phyloP scores from a whole-genome alignment of 2,888 invertebrate genomes.

The Arge pagana region DNA sequence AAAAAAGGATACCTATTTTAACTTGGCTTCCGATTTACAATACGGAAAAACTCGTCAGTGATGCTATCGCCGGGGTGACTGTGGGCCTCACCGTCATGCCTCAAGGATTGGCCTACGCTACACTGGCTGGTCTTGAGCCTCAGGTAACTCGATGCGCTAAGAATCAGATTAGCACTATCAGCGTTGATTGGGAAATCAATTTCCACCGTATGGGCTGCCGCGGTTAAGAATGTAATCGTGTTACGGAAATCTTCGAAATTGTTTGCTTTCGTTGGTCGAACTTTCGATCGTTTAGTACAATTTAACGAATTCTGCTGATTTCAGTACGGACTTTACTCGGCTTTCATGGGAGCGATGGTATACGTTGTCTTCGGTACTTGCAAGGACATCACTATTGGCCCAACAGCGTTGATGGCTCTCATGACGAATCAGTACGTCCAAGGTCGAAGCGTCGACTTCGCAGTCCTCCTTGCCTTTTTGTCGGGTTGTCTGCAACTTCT shows the following conservation, averaged over 20 bases:
- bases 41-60: constrained; percentile 76
- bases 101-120: constrained; percentile 90
- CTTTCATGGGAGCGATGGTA: constrained; percentile 91
- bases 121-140: constrained; percentile 83
- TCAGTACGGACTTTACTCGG: constrained; percentile 93
- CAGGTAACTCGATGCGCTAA: constrained; percentile 70
- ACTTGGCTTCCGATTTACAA: constrained; percentile 79
- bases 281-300: too few species aligned
- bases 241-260: too few species aligned
- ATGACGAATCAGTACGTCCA: constrained; percentile 83
- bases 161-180: too few species aligned
- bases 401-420: constrained; percentile 91
- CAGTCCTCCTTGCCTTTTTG: constrained; percentile 80
- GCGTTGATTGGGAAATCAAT: too few species aligned
- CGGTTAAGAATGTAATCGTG: too few species aligned
- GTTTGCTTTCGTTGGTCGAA: too few species aligned
- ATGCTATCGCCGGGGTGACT: constrained; percentile 89
- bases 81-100: constrained; percentile 93
- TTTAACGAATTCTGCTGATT: constrained; percentile 26
- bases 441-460: constrained; percentile 76
- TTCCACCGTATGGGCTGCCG: too few species aligned
- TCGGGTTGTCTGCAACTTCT: constrained; percentile 79
- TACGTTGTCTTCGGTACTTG: constrained; percentile 89
- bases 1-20: constrained; percentile 67
- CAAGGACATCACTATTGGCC: constrained; percentile 86